Base-by-base conservation (phyloP, 2,888 invertebrate species). In the Achlya flavicornis region DNA sequence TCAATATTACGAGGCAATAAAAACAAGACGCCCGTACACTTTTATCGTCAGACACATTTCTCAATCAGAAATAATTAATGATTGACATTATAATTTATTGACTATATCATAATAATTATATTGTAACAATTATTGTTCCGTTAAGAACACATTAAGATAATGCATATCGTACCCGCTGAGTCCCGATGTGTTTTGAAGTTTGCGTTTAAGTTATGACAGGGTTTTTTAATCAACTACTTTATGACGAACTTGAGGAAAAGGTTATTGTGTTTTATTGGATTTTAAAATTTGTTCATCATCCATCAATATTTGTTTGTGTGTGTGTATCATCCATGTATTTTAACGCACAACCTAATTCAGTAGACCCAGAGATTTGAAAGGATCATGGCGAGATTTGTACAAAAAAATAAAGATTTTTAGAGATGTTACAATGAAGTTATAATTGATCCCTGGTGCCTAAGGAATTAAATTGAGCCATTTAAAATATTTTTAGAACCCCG, bases 61-160 rank as follows among this genome's bases (percentile, higher is more conserved):
- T 88, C 90, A 91, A 91, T 89, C 88, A 88, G 65, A 72, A 74
- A 81, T 86, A 88, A 91, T 90, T 87, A 90, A 89, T 85, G 90
- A 80, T 69, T 65, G 81, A 82, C 82, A 73, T 74, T 72, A 83
- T 89, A 86, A 92, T 90, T 90, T 90, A 92, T 88, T 87, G 85
- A 70, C 71, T 71, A 75, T 78, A 83, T 84, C 85, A 87, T 88
- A 88, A 91, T 91, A 90, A 92, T 92, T 91, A 88, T 90, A 91
- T 83, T 91, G 89, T 92, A 86, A 91, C 89, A 90, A 89, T 92
- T 83, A 92, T 89, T 88, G 89, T 89, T 86, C 83, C 85, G 85
- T 89, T 86, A 89, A 82, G 76, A 78, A 81, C 77, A 84, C 90
- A 86, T 91, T 90, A 83, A 89, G 92, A 92, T 92, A 91, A 67